Percentiles rank a stretch among this genome's conserved stretches.
phyloP scores from a whole-genome alignment of 1,140 invertebrate genomes.

The Xylocopa sonorina region DNA sequence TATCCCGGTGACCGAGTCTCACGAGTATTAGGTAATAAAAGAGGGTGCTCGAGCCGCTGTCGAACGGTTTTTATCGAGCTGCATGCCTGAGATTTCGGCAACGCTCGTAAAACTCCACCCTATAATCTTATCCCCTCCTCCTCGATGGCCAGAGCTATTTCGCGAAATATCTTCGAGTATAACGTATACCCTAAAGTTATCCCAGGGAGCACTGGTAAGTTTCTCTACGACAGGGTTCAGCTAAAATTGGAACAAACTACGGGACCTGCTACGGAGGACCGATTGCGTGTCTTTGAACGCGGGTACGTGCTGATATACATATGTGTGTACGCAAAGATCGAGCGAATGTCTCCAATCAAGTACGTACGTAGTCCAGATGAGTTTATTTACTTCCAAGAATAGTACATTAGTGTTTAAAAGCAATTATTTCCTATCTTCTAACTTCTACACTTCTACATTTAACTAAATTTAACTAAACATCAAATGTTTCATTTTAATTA shows the following conservation, averaged over 20 bases:
- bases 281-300: neutral
- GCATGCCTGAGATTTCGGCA: slow-evolving; percentile 56
- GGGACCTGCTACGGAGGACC: neutral
- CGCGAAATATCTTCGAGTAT: slow-evolving; percentile 54
- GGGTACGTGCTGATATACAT: neutral
- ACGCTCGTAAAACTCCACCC: slow-evolving; percentile 61
- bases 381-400: neutral
- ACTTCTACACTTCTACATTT: no score
- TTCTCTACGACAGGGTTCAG: slow-evolving; percentile 1
- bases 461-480: no score
- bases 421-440: no score
- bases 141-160: slow-evolving; percentile 14
- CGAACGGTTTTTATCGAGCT: slow-evolving; percentile 60
- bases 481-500: no score
- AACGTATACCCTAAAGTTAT: slow-evolving; percentile 14
- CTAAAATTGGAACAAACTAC: slow-evolving; percentile 38
- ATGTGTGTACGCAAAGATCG: no score
- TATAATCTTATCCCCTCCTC: slow-evolving; percentile 42
- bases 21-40: slow-evolving; percentile 53
- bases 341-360: neutral
- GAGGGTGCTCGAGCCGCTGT: slow-evolving; percentile 17
- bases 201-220: neutral
- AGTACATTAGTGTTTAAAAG: no score
- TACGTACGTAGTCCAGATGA: neutral
- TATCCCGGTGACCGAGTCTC: slow-evolving; percentile 55